Evolutionary conservation across 1,140 invertebrate genomes (phyloP).

Genomic region (Gryllus bimaculatus): DNA sequence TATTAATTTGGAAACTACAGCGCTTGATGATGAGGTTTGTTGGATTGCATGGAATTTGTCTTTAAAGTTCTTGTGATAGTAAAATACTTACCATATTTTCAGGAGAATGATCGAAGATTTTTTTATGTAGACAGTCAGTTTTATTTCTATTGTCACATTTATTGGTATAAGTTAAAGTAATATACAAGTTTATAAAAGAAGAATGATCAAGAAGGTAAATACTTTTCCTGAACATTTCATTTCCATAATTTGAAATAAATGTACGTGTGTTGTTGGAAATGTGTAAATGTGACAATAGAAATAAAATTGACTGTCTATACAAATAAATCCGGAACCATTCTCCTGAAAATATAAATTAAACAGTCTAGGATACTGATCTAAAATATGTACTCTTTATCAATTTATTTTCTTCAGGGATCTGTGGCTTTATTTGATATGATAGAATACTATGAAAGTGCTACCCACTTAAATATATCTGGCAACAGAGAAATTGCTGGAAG

Average conservation of each 20-base stretch:
- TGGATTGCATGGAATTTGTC: neutral
- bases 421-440: conserved; percentile 83
- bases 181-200: too few species aligned
- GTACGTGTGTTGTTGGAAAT: too few species aligned
- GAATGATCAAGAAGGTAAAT: conserved; percentile 67
- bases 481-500: conserved; percentile 61
- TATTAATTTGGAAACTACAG: conserved; percentile 55
- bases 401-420: conserved; percentile 34
- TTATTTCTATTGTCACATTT: too few species aligned
- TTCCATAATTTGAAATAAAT: too few species aligned
- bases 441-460: conserved; percentile 80
- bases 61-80: neutral
- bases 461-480: conserved; percentile 64
- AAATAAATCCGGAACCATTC: too few species aligned
- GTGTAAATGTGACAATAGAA: too few species aligned
- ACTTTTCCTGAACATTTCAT: neutral
- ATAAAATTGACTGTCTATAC: too few species aligned
- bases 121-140: too few species aligned
- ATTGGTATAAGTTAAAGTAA: too few species aligned
- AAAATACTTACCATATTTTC: neutral
- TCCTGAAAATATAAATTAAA: too few species aligned
- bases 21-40: conserved; percentile 58
- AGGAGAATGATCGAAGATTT: conserved; percentile 9
- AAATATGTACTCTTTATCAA: neutral
- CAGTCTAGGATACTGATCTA: too few species aligned